Conservation (phyloP, 2,888 invertebrate species). For the Microplitis manilae region DNA sequence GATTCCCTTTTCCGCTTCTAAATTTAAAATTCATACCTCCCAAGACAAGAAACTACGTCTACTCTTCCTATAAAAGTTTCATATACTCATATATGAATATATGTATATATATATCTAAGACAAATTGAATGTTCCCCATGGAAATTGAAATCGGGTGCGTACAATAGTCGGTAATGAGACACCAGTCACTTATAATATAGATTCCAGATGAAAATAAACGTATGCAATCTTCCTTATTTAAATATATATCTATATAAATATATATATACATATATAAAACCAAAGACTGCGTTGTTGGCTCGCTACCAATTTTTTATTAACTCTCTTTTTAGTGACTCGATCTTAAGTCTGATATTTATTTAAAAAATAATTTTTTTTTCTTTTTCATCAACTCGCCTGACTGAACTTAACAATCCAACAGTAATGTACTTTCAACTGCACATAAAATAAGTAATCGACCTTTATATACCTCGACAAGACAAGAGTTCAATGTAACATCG, state of each 20-base stretch:
- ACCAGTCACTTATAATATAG: background rate
- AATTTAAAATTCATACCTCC: no score
- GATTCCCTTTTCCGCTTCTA: no score
- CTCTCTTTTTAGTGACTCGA: background rate
- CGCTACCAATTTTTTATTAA: background rate
- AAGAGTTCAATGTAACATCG: background rate
- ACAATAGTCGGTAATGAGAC: background rate
- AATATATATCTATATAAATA: background rate
- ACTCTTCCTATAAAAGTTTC: no score
- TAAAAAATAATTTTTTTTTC: background rate
- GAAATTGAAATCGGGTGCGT: background rate
- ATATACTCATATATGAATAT: no score
- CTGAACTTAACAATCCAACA: no score
- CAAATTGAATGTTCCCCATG: no score
- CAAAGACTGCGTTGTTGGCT: background rate
- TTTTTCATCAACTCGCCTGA: no score
- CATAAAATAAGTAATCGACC: background rate
- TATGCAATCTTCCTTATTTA: background rate
- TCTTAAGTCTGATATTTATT: background rate
- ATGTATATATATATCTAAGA: no score
- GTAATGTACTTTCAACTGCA: no score
- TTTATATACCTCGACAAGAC: background rate
- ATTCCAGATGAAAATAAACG: conserved; percentile 1
- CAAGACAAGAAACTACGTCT: no score
- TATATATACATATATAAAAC: background rate